Base-by-base conservation (phyloP, 1,140 invertebrate species). In the Zaprionus taronus region DNA sequence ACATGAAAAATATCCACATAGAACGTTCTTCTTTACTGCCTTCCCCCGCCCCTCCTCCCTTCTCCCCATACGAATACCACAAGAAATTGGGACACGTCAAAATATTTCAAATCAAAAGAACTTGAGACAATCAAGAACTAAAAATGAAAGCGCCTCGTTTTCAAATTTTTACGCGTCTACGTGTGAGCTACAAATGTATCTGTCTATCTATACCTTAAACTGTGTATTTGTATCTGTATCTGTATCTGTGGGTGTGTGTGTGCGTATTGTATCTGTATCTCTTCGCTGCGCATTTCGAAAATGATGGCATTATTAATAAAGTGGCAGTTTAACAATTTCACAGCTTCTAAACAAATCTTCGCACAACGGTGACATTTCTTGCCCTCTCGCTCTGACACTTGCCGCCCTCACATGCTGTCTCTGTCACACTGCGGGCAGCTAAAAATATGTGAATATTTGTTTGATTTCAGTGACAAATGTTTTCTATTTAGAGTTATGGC, bases 291-390 rank as follows among this genome's bases (percentile, higher is more conserved):
- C 41, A 44, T 72, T 72, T 41, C 15, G 34, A 55, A 77, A 77
- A 70, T 81, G 51, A 75, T 81, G 79, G 67, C 76, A 81, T 89
- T 87, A 89, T 89, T 89, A 89, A 90, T 90, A 90, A 89, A 89
- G 79, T 85, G 85, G 79, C 85, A 89, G 85, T 80, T 89, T 85
- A 85, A 89, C 85, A 89, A 81, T 89, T 90, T 89, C 85, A 89
- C 84, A 89, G 84, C 67, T 81, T 82, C 72, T 80, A 76, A 75
- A 89, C 85, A 87, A 84, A 84, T 81, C 75, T 78, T 80, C 74
- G 64, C 64, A 65, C 68, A 68, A 72, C 53, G 53, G 14, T 60
- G 65, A 67, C 60, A 69, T 38, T 55, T 24, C 15, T 26, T 4
- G 1, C 12, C 15, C 28, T 60, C 55, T 55, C 44, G 0, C 68